A percentile compares a stretch with the other conserved stretches of the same genome.
phyloP scores from a whole-genome alignment of 2,797 vertebrate genomes.

The Merluccius polli region DNA sequence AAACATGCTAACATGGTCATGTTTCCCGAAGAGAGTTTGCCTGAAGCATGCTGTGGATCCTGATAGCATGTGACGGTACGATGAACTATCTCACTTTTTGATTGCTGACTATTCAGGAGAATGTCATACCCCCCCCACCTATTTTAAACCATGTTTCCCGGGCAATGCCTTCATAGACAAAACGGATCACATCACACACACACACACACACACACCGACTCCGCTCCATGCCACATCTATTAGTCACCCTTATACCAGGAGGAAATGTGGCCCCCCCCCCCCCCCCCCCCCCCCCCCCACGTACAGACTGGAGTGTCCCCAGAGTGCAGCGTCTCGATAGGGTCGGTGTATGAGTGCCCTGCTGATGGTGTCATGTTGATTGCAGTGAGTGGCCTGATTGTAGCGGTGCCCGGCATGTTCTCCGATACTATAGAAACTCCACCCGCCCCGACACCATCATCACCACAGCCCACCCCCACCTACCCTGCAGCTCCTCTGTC shows the following conservation, averaged over 20 bases:
- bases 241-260: background rate
- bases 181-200: background rate
- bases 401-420: constrained; percentile 51
- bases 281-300: constrained; percentile 1
- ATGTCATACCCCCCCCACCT: background rate
- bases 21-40: background rate
- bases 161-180: background rate
- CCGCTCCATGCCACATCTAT: background rate
- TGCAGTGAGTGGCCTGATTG: constrained; percentile 36
- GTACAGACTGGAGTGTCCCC: constrained; percentile 19
- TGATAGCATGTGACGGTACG: background rate
- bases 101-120: background rate
- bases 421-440: constrained; percentile 34
- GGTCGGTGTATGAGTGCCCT: constrained; percentile 20
- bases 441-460: constrained; percentile 21
- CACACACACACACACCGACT: background rate
- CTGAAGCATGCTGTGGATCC: background rate
- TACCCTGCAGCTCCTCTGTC: background rate
- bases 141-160: background rate
- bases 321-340: constrained; percentile 18
- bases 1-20: background rate
- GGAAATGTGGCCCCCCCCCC: constrained; percentile 7
- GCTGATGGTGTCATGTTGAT: constrained; percentile 55
- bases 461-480: background rate
- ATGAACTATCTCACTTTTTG: background rate